Base-by-base conservation (phyloP, 2,888 invertebrate species). In the Tetanocera ferruginea region DNA sequence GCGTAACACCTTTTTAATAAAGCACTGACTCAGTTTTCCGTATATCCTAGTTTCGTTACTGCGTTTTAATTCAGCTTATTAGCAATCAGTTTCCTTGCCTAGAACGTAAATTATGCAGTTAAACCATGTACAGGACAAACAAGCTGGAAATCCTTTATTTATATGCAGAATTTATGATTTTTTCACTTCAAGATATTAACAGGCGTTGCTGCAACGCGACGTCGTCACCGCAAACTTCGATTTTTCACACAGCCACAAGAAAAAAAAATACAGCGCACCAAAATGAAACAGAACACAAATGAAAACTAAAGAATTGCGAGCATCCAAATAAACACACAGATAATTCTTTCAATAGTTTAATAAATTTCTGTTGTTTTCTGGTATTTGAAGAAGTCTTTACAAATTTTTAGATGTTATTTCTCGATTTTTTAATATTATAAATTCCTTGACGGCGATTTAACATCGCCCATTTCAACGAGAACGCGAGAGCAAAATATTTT, bases 381-480 rank as follows among this genome's bases (percentile, higher is more conserved):
- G 19, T 72, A 28, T 37, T 23, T 34, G 17, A 57, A 8, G 23
- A 57, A 23, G 17, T 52, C 49, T 49, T 25, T 25, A 43, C 17
- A 23, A n/a, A 25, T 31, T 49, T 66, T 17, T 14, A 9, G 49
- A 19, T 51, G 34, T 52, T 43, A 19, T 62, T 31, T 19, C 37
- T 64, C 31, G 9, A 75, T 55, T 55, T 55, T 64, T 51, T 66
- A 31, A 51, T 37, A 55, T 34, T 57, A 75, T 5, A 67, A 52
- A 66, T 67, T 66, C 5, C 3, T 79, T 78, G 76, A 81, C 78
- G 55, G 37, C 67, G 52, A 75, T 55, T 70, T 70, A 67, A 79
- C 78, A 76, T 67, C 67, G 67, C 79, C 79, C 80, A 80, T 80
- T 74, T 79, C 78, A 67, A 75, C 78, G 73, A 60, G 49, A 55